Conservation (phyloP, 2,888 invertebrate genomes). For the Acronicta alni region DNA sequence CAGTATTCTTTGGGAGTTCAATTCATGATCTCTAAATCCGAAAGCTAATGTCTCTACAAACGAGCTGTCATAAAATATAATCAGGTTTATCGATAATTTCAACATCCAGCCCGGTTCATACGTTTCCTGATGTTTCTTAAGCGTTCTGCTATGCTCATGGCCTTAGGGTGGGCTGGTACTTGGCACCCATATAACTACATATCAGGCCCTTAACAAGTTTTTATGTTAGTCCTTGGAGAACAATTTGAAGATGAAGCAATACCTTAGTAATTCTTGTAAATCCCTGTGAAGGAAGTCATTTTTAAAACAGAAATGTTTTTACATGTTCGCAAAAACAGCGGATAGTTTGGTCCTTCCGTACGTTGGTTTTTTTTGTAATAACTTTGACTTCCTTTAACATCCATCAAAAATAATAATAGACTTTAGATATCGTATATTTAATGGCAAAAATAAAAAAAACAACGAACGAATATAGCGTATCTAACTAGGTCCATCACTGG, state of each 20-base stretch:
- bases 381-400: not conserved
- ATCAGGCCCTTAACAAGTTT: not conserved
- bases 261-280: not conserved
- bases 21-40: not conserved
- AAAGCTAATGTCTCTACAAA: not conserved
- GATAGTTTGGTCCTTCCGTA: conserved; percentile 1
- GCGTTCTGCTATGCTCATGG: conserved; percentile 1
- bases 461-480: too few relatives aligned
- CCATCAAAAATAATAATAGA: too few relatives aligned
- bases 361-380: conserved; percentile 13
- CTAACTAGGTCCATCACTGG: too few relatives aligned
- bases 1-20: too few relatives aligned
- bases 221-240: conserved; percentile 9
- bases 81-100: conserved; percentile 4
- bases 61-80: too few relatives aligned
- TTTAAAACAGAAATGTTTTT: conserved; percentile 18
- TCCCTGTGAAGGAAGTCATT: conserved; percentile 2
- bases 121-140: conserved; percentile 26
- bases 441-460: too few relatives aligned
- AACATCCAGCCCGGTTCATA: conserved; percentile 22
- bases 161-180: conserved; percentile 2
- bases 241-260: not conserved
- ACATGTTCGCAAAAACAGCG: conserved; percentile 2
- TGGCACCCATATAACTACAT: not conserved
- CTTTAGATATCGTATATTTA: too few relatives aligned